These are phyloP conservation scores for Caenorhabditis remanei DNA, from an alignment of 1,140 invertebrate species.

Conservation along the genomic window DNA sequence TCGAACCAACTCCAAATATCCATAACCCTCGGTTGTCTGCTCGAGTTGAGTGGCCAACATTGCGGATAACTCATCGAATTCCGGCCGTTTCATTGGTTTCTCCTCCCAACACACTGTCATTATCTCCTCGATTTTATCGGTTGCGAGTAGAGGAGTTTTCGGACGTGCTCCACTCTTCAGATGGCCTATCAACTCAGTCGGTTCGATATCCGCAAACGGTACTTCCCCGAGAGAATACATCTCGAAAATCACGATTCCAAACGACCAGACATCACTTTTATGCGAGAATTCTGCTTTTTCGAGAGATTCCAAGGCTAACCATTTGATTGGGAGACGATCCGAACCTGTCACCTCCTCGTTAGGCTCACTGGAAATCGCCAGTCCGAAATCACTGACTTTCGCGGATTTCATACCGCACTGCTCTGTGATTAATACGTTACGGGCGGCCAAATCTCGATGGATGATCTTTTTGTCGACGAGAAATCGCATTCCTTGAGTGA, in stretches of 20 bases:
- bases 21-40: conserved; percentile 79
- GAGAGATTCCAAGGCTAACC: conserved; percentile 98
- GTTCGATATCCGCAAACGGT: conserved; percentile 68
- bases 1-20: conserved; percentile 79
- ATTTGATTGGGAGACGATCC: conserved; percentile 87
- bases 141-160: conserved; percentile 66
- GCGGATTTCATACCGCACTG: conserved; percentile 81
- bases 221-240: conserved; percentile 72
- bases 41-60: conserved; percentile 70
- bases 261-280: conserved; percentile 88
- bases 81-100: conserved; percentile 67
- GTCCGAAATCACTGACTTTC: conserved; percentile 73
- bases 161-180: conserved; percentile 68
- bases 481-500: conserved; percentile 89
- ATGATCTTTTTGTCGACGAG: conserved; percentile 80
- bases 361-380: conserved; percentile 62
- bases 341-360: conserved; percentile 44
- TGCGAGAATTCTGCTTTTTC: conserved; percentile 91
- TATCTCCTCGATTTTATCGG: conserved; percentile 71
- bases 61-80: conserved; percentile 65
- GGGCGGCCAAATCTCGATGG: conserved; percentile 94
- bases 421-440: conserved; percentile 87
- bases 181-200: conserved; percentile 67
- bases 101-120: conserved; percentile 68
- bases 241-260: conserved; percentile 71